Evolutionary conservation across 1,140 invertebrate species (phyloP).

Genomic region (Anadara kagoshimensis): DNA sequence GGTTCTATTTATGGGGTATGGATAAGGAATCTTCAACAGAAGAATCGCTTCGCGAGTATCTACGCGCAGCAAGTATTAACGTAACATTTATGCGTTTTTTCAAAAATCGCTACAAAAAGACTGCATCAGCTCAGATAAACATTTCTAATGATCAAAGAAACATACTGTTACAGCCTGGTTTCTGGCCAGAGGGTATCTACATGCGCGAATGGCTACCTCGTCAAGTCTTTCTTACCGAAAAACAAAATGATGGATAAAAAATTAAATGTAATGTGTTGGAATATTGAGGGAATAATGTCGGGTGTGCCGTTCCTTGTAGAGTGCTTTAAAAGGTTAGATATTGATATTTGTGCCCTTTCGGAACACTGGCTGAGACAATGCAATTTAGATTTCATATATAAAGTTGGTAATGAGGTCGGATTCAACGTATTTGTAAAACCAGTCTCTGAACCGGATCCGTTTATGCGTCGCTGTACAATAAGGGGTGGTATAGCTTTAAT

Average conservation of each 20-base stretch:
- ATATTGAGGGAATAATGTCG: slow-evolving; percentile 4
- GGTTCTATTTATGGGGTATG: slow-evolving; percentile 13
- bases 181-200: slow-evolving; percentile 10
- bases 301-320: slow-evolving; percentile 3
- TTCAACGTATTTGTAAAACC: slow-evolving; percentile 5
- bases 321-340: background rate
- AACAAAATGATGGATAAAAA: background rate
- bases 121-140: slow-evolving; percentile 12
- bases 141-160: background rate
- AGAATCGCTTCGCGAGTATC: background rate
- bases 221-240: slow-evolving; percentile 8
- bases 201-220: slow-evolving; percentile 6
- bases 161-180: background rate
- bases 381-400: slow-evolving; percentile 3
- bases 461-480: background rate
- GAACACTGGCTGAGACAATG: slow-evolving; percentile 12
- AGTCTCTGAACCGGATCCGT: background rate
- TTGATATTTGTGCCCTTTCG: slow-evolving; percentile 9
- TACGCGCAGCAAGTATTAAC: background rate
- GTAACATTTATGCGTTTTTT: slow-evolving; percentile 7
- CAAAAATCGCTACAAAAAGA: background rate
- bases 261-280: slow-evolving; percentile 9
- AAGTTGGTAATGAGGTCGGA: background rate
- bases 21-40: background rate
- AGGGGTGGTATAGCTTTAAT: background rate